These are phyloP conservation scores for Spheniscus mendiculus DNA, from an alignment of 2,113 vertebrate genomes.

Conservation along the genomic window DNA sequence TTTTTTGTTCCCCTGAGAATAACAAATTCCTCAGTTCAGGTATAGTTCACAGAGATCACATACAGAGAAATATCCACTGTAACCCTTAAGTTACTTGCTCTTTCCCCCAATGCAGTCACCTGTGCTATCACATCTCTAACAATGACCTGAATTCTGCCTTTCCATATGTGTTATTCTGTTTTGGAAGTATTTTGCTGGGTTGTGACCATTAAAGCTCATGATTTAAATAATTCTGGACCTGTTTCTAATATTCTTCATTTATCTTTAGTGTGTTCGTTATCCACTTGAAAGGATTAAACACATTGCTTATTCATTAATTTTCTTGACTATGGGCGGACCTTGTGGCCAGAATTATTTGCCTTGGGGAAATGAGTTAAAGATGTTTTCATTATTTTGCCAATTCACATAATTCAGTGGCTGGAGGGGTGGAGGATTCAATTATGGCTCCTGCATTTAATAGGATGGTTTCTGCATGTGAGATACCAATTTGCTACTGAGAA, in stretches of 20 bases:
- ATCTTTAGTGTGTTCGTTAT: not conserved
- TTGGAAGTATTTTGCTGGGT: not conserved
- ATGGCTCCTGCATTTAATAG: not conserved
- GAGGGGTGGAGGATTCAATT: not conserved
- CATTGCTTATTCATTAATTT: not conserved
- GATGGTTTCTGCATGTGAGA: not conserved
- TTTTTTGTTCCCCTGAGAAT: not conserved
- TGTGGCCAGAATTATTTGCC: not conserved
- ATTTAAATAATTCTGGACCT: not conserved
- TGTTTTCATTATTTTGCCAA: not conserved
- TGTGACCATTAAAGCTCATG: not conserved
- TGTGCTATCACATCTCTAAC: not conserved
- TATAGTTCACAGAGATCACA: not conserved
- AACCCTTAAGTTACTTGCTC: not conserved
- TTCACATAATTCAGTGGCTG: not conserved
- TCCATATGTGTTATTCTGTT: not conserved
- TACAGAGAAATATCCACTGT: not conserved
- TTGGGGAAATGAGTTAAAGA: not conserved
- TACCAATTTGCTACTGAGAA: not conserved
- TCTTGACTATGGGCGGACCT: not conserved
- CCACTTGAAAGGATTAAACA: not conserved
- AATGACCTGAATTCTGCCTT: not conserved
- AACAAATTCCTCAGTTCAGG: not conserved
- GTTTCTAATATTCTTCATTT: not conserved
- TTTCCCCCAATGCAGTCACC: rapidly evolving